Percentiles rank a stretch among this genome's conserved stretches.
phyloP scores from a whole-genome alignment of 2,797 vertebrate genomes.

The Eulemur coronatus region DNA sequence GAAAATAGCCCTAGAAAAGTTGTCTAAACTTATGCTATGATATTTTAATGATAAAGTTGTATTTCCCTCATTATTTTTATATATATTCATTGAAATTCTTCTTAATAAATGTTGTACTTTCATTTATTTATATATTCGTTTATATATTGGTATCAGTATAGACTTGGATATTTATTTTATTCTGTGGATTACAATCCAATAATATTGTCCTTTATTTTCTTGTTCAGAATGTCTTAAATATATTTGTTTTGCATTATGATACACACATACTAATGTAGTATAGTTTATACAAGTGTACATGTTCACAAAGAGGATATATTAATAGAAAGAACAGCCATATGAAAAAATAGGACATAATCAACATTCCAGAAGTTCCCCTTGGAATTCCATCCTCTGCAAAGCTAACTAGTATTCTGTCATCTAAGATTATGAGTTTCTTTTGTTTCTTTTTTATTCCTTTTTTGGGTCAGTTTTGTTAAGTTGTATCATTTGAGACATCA shows the following conservation, averaged over 20 bases:
- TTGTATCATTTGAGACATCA: not conserved
- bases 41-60: not conserved
- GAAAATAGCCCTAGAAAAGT: not conserved
- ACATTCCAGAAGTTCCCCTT: not conserved
- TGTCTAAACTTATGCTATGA: not conserved
- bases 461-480: not conserved
- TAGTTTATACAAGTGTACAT: not conserved
- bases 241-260: not conserved
- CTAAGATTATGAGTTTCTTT: not conserved
- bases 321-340: not conserved
- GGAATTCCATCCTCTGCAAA: not conserved
- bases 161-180: not conserved
- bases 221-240: not conserved
- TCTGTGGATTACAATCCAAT: not conserved
- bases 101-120: not conserved
- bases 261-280: not conserved
- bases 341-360: not conserved
- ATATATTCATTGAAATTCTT: not conserved
- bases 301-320: not conserved
- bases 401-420: not conserved
- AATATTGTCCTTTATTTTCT: not conserved
- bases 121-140: not conserved
- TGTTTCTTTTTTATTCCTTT: not conserved
- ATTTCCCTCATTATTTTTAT: not conserved
- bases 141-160: no score